A percentile compares a stretch with the other conserved stretches of the same genome.
phyloP scores from a whole-genome alignment of 2,113 vertebrate genomes.

The Aptenodytes forsteri region DNA sequence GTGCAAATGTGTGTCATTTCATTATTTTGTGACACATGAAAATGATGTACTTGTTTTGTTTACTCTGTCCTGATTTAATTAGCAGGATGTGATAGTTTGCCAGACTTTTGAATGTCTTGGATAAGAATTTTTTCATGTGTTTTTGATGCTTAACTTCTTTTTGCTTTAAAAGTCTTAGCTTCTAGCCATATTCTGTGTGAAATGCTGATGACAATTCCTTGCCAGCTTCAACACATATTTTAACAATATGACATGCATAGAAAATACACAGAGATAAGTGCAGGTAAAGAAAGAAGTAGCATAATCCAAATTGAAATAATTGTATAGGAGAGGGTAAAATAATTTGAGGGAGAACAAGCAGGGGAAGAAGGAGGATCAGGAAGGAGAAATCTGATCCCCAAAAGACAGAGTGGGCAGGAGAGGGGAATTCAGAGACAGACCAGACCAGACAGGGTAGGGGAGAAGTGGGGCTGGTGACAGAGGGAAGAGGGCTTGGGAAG shows the following conservation, averaged over 20 bases:
- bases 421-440: background rate
- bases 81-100: constrained; percentile 15
- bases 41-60: constrained; percentile 75
- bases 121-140: background rate
- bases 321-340: background rate
- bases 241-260: background rate
- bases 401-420: background rate
- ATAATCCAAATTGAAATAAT: background rate
- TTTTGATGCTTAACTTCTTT: constrained; percentile 30
- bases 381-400: background rate
- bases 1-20: constrained; percentile 73
- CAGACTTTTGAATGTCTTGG: constrained; percentile 17
- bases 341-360: background rate
- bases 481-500: background rate
- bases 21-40: constrained; percentile 71
- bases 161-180: background rate
- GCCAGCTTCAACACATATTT: background rate
- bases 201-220: constrained; percentile 13
- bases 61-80: constrained; percentile 66
- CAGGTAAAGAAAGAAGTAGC: constrained; percentile 10
- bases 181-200: background rate
- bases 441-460: background rate
- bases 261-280: background rate
- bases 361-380: background rate
- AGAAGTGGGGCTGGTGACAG: background rate